Conservation (phyloP, 1,140 invertebrate genomes). For the Dendrolimus kikuchii region DNA sequence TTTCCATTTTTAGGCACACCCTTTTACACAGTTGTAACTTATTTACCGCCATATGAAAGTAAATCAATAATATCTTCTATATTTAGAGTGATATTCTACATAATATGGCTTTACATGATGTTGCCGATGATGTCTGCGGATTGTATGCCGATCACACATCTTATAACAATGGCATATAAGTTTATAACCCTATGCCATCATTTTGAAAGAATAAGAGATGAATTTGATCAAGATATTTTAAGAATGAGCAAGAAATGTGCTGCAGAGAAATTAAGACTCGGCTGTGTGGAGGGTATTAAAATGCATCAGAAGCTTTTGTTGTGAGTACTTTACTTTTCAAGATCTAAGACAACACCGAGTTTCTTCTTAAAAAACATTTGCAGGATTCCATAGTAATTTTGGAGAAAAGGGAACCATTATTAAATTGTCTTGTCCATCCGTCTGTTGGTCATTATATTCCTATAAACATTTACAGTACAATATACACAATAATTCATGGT, state of each 20-base stretch:
- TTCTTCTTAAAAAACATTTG: neutral
- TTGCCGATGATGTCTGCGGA: conserved; percentile 61
- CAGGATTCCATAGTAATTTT: neutral
- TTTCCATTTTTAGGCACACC: conserved; percentile 35
- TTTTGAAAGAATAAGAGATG: conserved; percentile 33
- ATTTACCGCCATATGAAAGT: conserved; percentile 44
- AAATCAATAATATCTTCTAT: conserved; percentile 27
- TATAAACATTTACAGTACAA: too few species aligned
- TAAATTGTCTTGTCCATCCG: too few species aligned
- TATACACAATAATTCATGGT: too few species aligned
- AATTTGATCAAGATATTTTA: conserved; percentile 32
- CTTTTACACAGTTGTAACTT: conserved; percentile 61
- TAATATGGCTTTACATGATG: conserved; percentile 62
- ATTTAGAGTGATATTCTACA: conserved; percentile 50
- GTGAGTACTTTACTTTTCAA: conserved; percentile 27
- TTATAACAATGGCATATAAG: conserved; percentile 52
- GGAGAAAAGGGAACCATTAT: too few species aligned
- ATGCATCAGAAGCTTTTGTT: conserved; percentile 52
- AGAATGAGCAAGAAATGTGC: conserved; percentile 24
- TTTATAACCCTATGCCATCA: conserved; percentile 45
- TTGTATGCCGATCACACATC: conserved; percentile 54
- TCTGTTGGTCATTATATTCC: too few species aligned
- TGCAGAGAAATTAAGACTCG: conserved; percentile 28
- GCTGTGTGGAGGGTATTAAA: conserved; percentile 41
- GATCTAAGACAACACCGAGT: neutral